Percentiles rank a stretch among this genome's conserved stretches.
These are phyloP conservation scores for Phocoena sinus DNA, from an alignment of 2,113 vertebrate genomes.

Conservation along the genomic window DNA sequence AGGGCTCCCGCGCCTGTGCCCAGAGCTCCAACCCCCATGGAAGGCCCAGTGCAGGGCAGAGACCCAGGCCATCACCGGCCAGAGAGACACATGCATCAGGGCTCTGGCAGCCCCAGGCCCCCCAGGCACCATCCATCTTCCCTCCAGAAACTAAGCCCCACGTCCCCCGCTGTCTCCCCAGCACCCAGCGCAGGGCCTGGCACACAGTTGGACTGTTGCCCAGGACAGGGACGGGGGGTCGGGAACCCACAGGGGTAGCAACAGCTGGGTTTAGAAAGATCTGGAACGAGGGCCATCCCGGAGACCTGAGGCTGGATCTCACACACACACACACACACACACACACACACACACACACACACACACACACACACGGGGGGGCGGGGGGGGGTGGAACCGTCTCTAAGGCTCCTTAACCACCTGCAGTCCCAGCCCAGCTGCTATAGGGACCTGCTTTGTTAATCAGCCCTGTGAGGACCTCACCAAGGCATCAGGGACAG, in stretches of 20 bases:
- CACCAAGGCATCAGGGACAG: too few species aligned
- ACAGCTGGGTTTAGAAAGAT: neutral
- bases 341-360: neutral
- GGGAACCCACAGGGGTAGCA: neutral
- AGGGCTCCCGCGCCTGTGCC: neutral
- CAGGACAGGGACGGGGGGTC: too few species aligned
- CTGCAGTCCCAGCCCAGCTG: neutral
- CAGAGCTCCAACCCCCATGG: rapidly evolving
- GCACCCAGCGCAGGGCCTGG: neutral
- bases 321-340: rapidly evolving
- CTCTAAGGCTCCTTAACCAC: neutral
- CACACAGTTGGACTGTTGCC: neutral
- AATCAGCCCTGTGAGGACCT: too few species aligned
- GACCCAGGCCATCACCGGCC: neutral
- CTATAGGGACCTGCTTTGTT: neutral
- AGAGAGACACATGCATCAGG: neutral
- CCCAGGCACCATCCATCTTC: rapidly evolving
- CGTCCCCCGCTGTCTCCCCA: too few species aligned
- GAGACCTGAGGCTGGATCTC: neutral
- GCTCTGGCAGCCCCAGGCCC: neutral
- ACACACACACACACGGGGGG: neutral
- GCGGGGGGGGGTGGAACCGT: rapidly evolving
- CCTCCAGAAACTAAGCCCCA: neutral
- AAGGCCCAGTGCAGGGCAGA: neutral
- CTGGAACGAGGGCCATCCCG: rapidly evolving